These are phyloP conservation scores for Ceratina calcarata DNA, from an alignment of 1,140 invertebrate genomes.

Conservation along the genomic window DNA sequence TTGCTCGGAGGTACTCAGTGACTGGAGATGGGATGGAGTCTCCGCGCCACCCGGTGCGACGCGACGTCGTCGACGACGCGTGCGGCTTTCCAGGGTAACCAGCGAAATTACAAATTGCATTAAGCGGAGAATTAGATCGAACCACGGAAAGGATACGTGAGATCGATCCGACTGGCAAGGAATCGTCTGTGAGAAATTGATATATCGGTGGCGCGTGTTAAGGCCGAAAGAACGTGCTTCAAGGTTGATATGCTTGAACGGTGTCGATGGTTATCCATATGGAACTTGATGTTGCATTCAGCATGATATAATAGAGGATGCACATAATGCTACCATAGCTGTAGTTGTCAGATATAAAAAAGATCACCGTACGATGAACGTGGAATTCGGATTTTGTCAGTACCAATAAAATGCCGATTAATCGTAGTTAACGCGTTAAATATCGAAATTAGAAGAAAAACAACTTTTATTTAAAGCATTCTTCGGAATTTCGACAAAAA, in stretches of 20 bases:
- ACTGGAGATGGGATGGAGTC: slow-evolving; percentile 2
- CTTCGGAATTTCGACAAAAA: too few species aligned
- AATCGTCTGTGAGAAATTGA: slow-evolving; percentile 36
- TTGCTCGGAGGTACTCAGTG: slow-evolving; percentile 10
- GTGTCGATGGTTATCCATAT: slow-evolving; percentile 6
- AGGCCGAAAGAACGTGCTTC: slow-evolving; percentile 15
- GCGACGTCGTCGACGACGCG: slow-evolving; percentile 8
- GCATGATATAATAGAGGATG: background rate
- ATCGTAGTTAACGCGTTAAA: too few species aligned
- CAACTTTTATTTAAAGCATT: too few species aligned
- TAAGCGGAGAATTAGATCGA: slow-evolving; percentile 37
- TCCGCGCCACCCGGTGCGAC: background rate
- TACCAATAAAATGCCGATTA: too few species aligned
- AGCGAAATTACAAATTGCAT: slow-evolving; percentile 48
- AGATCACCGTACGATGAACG: too few species aligned
- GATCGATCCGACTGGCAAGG: slow-evolving; percentile 19
- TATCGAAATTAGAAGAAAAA: too few species aligned
- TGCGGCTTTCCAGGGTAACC: slow-evolving; percentile 1
- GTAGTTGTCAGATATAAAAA: too few species aligned
- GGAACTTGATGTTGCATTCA: background rate
- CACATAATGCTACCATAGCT: too few species aligned
- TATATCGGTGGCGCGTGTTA: background rate
- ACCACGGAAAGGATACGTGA: background rate
- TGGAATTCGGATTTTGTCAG: too few species aligned
- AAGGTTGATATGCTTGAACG: slow-evolving; percentile 1